Conservation (phyloP, 2,113 vertebrate species). For the Trichechus manatus region DNA sequence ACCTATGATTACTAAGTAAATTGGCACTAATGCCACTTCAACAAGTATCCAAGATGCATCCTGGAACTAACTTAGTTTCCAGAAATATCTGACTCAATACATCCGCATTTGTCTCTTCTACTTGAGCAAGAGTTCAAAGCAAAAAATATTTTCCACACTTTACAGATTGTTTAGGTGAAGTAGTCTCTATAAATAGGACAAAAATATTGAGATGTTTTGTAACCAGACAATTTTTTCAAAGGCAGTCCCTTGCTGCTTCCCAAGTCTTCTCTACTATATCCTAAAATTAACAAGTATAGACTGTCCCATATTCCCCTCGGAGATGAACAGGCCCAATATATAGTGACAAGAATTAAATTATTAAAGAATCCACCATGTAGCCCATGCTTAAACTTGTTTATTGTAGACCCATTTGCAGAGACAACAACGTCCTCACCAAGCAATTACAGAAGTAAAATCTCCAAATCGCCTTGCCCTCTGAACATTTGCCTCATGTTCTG, state of each 20-base stretch:
- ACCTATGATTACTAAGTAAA: neutral
- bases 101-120: conserved; percentile 20
- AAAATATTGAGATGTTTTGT: neutral
- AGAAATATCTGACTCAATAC: neutral
- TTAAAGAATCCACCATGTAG: neutral
- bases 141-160: neutral
- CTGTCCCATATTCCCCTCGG: neutral
- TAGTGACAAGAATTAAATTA: neutral
- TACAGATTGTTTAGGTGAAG: neutral
- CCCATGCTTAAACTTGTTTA: neutral
- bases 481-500: neutral
- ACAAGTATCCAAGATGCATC: neutral
- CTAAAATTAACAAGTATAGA: neutral
- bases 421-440: neutral
- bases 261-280: neutral
- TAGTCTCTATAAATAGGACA: neutral
- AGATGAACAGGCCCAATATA: neutral
- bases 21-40: neutral
- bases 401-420: neutral
- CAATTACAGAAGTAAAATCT: neutral
- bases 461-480: neutral
- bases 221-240: neutral
- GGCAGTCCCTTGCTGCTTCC: neutral
- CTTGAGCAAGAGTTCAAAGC: conserved; percentile 34
- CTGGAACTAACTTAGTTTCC: neutral